Conservation (phyloP, 1,140 invertebrate genomes). For the Brachionus manjavacas region DNA sequence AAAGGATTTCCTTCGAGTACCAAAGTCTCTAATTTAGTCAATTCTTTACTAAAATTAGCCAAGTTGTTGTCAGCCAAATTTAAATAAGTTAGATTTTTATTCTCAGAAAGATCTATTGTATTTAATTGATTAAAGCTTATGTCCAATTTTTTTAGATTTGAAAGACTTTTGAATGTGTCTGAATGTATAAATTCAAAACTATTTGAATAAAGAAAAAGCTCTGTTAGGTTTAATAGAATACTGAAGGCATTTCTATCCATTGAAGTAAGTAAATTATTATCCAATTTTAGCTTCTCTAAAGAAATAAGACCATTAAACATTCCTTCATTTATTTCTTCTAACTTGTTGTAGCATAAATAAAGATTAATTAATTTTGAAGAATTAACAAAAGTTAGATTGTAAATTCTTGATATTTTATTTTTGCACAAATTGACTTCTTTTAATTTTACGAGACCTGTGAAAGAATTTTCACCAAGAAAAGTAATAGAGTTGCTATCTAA, state of each 20-base stretch:
- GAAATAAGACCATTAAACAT: background rate
- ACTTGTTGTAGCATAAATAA: background rate
- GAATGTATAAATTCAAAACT: no score
- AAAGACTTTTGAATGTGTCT: no score
- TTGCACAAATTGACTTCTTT: background rate
- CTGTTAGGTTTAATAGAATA: no score
- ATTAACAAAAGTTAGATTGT: background rate
- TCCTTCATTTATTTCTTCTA: background rate
- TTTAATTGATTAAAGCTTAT: background rate
- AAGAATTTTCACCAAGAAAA: background rate
- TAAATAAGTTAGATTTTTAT: background rate
- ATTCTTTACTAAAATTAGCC: background rate
- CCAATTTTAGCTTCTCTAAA: background rate
- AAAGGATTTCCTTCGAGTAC: background rate
- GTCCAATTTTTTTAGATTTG: background rate
- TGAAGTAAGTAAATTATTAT: background rate
- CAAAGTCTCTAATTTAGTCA: background rate
- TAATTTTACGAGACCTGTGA: background rate
- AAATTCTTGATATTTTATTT: background rate
- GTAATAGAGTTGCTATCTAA: background rate
- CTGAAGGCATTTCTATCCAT: background rate
- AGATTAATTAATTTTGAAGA: background rate
- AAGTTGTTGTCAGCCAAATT: background rate
- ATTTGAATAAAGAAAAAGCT: no score
- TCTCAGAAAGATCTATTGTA: background rate